Conservation (phyloP, 2,113 vertebrate genomes). For the Brachionichthys hirsutus region DNA sequence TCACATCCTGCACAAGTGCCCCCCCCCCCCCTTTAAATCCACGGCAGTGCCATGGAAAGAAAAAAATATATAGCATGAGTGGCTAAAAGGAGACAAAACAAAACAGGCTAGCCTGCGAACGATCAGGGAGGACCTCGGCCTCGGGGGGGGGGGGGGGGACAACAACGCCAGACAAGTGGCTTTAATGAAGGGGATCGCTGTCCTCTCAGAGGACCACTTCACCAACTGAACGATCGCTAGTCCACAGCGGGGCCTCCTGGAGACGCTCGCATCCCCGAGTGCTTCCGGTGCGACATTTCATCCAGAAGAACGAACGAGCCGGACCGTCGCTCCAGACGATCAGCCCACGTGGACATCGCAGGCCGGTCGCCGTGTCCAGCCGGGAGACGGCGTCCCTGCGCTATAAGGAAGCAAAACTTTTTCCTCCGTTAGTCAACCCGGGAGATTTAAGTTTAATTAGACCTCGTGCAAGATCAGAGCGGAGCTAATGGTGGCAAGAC, state of each 20-base stretch:
- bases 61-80: conserved; percentile 18
- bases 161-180: conserved; percentile 67
- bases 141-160: conserved; percentile 39
- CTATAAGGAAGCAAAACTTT: conserved; percentile 39
- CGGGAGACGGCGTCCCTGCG: too few species aligned
- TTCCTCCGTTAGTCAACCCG: conserved; percentile 37
- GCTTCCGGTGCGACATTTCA: conserved; percentile 41
- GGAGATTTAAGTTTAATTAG: conserved; percentile 58
- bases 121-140: conserved; percentile 62
- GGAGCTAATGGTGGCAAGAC: conserved; percentile 49
- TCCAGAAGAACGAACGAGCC: conserved; percentile 45
- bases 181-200: conserved; percentile 71
- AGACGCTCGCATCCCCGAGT: conserved; percentile 52
- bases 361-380: too few species aligned
- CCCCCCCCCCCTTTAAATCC: conserved; percentile 26
- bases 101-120: conserved; percentile 60
- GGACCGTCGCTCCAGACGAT: conserved; percentile 25
- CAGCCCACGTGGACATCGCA: too few species aligned
- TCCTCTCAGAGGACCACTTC: conserved; percentile 70
- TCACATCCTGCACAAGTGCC: conserved; percentile 42
- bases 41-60: conserved; percentile 39
- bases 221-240: conserved; percentile 70
- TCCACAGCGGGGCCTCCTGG: conserved; percentile 48
- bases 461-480: conserved; percentile 58
- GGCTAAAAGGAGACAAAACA: conserved; percentile 57